Evolutionary conservation across 2,888 invertebrate species (phyloP), one percentile per base, ranked within the genome.

Genomic region (Acleris cristana): DNA sequence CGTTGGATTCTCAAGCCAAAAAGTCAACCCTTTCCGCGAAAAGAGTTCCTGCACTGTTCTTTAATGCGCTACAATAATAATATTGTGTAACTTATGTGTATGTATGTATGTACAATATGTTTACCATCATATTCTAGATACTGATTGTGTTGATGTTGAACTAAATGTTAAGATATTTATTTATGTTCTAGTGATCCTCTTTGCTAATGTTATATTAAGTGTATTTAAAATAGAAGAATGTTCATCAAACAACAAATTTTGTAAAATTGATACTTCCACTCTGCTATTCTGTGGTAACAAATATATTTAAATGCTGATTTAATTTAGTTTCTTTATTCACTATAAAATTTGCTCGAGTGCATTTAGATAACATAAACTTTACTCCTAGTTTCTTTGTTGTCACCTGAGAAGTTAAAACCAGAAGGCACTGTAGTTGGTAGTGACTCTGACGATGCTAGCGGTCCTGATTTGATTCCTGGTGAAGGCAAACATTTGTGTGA

Each of bases 11-110:
- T 96, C 97, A 72, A 97, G 97, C 76, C 98, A 98, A 86, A 97
- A 98, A 86, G 97, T 98, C 18, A 99, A 99, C 91, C 99, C 99
- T 34, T 99, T 98, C 94, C 95, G 98, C 74, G 98, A 98, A 90
- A 98, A 98, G 92, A 97, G 96, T 84, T 96, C 97, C 69, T 98
- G 98, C 92, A 95, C 94, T 78, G 93, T 98, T 78, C 94, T 98
- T 75, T 98, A 96, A 95, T 55, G 34, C 54, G 30, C 45, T 54
- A 53, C 30, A 18, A 18, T n/a, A 16, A 8, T 61, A 49, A 49
- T 58, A 48, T 58, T 23, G 54, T 54, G 58, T 63, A 45, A 34
- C 34, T 63, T 49, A 49, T 62, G 26, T 48, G 44, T 66, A 34
- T 40, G 53, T 66, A 34, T 40, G 53, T 53, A 58, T 59, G 52